Base-by-base conservation (phyloP, 1,140 invertebrate species). In the Macrostomum lignano region DNA sequence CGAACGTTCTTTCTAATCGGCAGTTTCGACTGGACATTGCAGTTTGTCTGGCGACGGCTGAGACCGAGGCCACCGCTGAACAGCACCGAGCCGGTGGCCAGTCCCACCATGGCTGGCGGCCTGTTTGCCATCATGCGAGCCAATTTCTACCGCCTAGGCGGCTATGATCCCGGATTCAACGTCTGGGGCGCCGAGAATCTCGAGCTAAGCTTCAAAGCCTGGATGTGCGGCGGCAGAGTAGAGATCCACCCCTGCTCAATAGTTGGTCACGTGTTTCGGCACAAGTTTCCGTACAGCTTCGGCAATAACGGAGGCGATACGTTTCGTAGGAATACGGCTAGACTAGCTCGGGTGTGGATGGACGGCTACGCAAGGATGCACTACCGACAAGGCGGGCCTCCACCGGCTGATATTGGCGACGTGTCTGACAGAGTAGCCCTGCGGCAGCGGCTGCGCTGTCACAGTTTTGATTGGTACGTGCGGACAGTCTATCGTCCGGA, bases 381-480 rank as follows among this genome's bases (percentile, higher is more conserved):
- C 38, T 55, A 52, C 37, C 47, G 40, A 26, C 47, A 52, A 36
- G 36, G 50, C 23, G 41, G 39, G 25, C 49, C 51, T 39, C 38
- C 42, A 22, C 15, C 37, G 21, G 44, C 45, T 30, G 29, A 28
- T 39, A 9, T 2, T 55, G 86, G 86, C 9, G 82, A 94, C 60
- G 69, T 94, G n/a, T 69, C 65, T 21, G 65, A 72, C 14, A 64
- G 82, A 42, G 44, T 75, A 3, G 63, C 66, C 21, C 51, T 94
- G 5, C 61, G 77, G 23, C 58, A 77, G 39, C 64, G 65, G 42
- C 58, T 94, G 2, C 60, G 75, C 5, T 98, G 88, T 51, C 86
- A 93, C 52, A 71, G 76, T 25, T 96, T 96, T 64, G 76, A 84
- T 55, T 96, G 86, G 86, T 94, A 82, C 57, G 64, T 93, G 51